Conservation (phyloP, 23 tunicate genomes). For the Aplidium turbinatum region DNA sequence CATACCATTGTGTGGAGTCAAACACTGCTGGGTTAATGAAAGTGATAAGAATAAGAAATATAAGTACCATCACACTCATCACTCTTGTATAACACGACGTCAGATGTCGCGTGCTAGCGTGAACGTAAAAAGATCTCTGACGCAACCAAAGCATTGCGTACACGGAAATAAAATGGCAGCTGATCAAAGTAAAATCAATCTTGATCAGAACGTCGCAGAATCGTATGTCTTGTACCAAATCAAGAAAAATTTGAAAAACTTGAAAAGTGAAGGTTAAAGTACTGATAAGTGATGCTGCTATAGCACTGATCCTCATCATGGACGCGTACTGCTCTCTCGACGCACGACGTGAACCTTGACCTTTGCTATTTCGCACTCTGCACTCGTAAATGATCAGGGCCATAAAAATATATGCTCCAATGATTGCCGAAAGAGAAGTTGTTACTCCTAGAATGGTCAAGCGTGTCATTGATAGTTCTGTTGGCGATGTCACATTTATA, state of each 20-base stretch:
- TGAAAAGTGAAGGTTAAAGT: background rate
- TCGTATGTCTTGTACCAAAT: background rate
- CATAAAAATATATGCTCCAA: too few species aligned
- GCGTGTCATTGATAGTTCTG: too few species aligned
- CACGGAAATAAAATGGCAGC: background rate
- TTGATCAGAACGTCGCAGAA: background rate
- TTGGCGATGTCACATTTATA: too few species aligned
- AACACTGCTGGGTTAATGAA: background rate
- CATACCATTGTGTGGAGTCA: background rate
- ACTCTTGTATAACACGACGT: background rate
- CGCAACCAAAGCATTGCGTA: slow-evolving; percentile 1
- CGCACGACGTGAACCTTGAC: too few species aligned
- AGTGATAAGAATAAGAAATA: background rate
- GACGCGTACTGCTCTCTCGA: too few species aligned
- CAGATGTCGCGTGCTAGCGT: background rate
- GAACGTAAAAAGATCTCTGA: background rate
- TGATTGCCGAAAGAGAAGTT: too few species aligned
- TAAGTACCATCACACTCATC: background rate
- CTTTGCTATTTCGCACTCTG: too few species aligned
- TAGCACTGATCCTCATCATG: background rate
- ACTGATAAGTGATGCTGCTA: background rate
- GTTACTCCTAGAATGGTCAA: too few species aligned
- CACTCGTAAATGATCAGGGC: too few species aligned
- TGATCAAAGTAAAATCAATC: background rate
- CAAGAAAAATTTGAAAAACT: background rate